A percentile compares a stretch with the other conserved stretches of the same genome.
These are phyloP conservation scores for Dioctria rufipes DNA, from an alignment of 2,888 invertebrate species.

Conservation along the genomic window DNA sequence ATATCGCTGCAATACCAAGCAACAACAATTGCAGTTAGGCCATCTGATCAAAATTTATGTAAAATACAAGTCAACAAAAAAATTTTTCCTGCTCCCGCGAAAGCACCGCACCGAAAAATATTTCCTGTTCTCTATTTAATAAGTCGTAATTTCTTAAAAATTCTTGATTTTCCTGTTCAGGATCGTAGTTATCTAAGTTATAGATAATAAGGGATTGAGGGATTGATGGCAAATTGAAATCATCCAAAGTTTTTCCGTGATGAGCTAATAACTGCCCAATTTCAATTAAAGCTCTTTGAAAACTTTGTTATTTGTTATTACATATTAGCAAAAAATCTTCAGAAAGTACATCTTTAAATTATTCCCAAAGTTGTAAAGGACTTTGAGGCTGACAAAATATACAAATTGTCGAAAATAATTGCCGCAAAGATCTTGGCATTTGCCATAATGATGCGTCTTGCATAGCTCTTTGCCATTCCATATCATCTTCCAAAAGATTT, in stretches of 20 bases:
- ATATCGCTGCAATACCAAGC: too few relatives aligned
- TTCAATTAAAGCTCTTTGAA: not conserved
- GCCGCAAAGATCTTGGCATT: not conserved
- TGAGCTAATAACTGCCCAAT: not conserved
- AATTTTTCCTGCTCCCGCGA: too few relatives aligned
- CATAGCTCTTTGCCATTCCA: not conserved
- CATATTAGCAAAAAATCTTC: not conserved
- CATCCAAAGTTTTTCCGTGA: not conserved
- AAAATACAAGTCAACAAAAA: too few relatives aligned
- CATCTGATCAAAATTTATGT: too few relatives aligned
- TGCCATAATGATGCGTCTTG: not conserved
- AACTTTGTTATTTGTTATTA: not conserved
- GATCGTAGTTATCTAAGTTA: too few relatives aligned
- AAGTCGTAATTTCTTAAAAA: too few relatives aligned
- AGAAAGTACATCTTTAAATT: not conserved
- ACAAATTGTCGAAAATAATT: not conserved
- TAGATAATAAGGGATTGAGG: too few relatives aligned
- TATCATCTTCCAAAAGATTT: too few relatives aligned
- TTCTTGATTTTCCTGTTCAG: too few relatives aligned
- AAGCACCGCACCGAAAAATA: too few relatives aligned
- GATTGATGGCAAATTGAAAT: not conserved
- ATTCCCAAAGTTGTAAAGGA: not conserved
- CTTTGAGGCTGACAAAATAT: not conserved
- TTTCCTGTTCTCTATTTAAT: too few relatives aligned
- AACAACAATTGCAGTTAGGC: too few relatives aligned